Conservation (phyloP, 2,113 vertebrate species). For the Nesoenas mayeri region DNA sequence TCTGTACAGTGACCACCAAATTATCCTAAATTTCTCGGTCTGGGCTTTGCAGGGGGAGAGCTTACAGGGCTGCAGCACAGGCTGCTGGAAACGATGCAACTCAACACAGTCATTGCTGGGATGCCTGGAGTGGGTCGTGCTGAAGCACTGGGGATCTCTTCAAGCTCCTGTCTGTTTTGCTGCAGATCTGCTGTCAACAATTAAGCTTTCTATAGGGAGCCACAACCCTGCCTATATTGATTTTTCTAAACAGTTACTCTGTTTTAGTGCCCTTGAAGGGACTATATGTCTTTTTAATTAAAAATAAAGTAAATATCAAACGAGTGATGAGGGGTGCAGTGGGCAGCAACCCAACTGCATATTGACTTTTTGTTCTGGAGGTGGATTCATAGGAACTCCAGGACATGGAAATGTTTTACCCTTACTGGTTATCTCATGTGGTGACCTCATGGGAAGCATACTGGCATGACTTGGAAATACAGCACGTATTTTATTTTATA, state of each 20-base stretch:
- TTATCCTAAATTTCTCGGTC: neutral
- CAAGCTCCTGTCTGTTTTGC: neutral
- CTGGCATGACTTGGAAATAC: neutral
- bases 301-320: constrained; percentile 61
- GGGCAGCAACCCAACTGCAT: constrained; percentile 17
- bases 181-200: constrained; percentile 49
- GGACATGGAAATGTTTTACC: neutral
- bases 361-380: constrained; percentile 25
- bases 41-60: neutral
- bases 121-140: neutral
- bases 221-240: constrained; percentile 36
- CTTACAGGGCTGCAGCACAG: neutral
- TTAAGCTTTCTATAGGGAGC: constrained; percentile 43
- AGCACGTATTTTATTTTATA: neutral
- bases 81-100: neutral
- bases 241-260: constrained; percentile 36
- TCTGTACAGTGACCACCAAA: neutral
- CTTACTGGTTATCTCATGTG: neutral
- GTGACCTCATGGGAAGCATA: neutral
- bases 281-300: constrained; percentile 59
- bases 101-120: neutral
- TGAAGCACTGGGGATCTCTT: neutral
- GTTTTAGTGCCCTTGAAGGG: constrained; percentile 29
- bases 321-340: constrained; percentile 28
- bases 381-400: neutral